Evolutionary conservation across 1,140 invertebrate species (phyloP).

Genomic region (Camponotus vicinus): DNA sequence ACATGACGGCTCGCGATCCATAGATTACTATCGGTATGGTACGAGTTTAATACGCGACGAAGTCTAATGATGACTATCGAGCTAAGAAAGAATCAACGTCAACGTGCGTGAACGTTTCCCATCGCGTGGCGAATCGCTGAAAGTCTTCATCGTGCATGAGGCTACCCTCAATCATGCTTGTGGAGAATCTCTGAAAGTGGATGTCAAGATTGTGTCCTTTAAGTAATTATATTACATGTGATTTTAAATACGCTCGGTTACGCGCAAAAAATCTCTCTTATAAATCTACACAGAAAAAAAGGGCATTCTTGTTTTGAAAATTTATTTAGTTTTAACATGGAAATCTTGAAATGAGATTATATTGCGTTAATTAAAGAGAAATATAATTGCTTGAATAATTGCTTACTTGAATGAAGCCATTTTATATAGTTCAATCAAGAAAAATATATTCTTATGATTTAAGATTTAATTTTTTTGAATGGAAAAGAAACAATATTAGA

Average conservation of each 20-base stretch:
- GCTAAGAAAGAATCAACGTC: conserved; percentile 4
- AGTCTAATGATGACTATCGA: not conserved
- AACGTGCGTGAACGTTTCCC: not conserved
- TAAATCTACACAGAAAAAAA: too few species aligned
- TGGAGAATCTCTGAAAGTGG: not conserved
- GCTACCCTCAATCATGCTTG: not conserved
- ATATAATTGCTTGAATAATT: too few species aligned
- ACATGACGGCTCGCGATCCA: not conserved
- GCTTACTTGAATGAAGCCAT: too few species aligned
- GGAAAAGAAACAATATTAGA: too few species aligned
- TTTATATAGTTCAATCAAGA: too few species aligned
- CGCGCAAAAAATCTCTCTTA: not conserved
- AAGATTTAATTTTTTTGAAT: too few species aligned
- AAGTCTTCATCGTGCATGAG: conserved; percentile 39
- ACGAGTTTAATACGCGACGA: conserved; percentile 61
- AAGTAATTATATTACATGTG: conserved; percentile 3
- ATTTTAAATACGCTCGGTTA: not conserved
- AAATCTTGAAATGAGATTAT: too few species aligned
- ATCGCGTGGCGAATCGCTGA: conserved; percentile 8
- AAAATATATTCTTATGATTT: too few species aligned
- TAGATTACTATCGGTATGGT: not conserved
- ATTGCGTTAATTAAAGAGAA: too few species aligned
- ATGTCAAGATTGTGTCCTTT: conserved; percentile 2
- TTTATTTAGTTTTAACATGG: too few species aligned
- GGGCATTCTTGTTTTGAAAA: too few species aligned